Evolutionary conservation across 2,113 vertebrate species (phyloP).

Genomic region (Phaethon lepturus): DNA sequence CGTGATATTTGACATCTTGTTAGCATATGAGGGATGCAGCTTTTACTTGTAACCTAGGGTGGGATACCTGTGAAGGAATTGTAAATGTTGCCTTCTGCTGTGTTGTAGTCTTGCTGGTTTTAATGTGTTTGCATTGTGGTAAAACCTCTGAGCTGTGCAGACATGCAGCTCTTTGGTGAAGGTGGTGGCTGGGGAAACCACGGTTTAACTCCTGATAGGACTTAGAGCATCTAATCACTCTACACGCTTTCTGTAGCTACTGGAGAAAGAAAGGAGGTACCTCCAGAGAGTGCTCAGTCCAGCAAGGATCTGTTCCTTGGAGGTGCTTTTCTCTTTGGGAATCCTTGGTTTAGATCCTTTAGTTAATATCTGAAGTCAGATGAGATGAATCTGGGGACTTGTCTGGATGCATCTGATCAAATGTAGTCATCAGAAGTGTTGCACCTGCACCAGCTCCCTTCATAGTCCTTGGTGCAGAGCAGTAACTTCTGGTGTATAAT

Average conservation of each 20-base stretch:
- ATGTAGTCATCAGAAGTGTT: not conserved
- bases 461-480: not conserved
- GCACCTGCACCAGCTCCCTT: not conserved
- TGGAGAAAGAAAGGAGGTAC: not conserved
- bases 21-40: not conserved
- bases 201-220: not conserved
- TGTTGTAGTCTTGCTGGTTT: not conserved
- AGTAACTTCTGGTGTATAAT: not conserved
- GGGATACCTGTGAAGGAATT: not conserved
- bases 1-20: not conserved
- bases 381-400: not conserved
- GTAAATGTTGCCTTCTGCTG: not conserved
- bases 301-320: not conserved
- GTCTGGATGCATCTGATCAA: not conserved
- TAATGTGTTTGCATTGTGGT: not conserved
- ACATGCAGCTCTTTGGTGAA: not conserved
- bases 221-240: not conserved
- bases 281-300: not conserved
- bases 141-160: not conserved
- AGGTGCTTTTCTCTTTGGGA: not conserved
- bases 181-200: not conserved
- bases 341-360: not conserved
- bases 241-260: fast-evolving
- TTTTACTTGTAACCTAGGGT: not conserved
- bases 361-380: not conserved